Conservation (phyloP, 35 echinoderm and acorn worm species). For the Diadema setosum region DNA sequence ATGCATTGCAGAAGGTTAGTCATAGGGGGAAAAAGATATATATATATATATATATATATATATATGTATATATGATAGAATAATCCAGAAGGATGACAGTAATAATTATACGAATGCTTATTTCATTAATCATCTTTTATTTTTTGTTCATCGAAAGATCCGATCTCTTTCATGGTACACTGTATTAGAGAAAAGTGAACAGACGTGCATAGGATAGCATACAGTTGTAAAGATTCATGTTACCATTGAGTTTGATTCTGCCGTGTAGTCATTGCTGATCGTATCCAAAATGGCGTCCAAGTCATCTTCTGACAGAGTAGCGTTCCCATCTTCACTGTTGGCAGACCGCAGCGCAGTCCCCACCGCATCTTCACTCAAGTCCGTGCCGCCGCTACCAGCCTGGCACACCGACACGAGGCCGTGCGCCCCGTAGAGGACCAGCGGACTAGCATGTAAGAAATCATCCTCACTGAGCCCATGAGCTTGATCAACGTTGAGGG, state of each 20-base stretch:
- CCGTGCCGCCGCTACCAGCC: neutral
- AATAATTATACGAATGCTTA: neutral
- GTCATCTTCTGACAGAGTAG: constrained; percentile 34
- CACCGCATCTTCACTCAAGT: neutral
- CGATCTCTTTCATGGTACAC: neutral
- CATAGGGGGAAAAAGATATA: too few species aligned
- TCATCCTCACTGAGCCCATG: constrained; percentile 33
- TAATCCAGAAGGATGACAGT: neutral
- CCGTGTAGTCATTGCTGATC: neutral
- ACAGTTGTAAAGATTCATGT: neutral
- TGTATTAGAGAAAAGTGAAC: neutral
- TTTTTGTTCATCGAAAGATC: too few species aligned
- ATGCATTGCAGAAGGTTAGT: too few species aligned
- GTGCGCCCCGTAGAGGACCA: constrained; percentile 32
- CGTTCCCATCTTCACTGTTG: neutral
- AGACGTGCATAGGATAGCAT: neutral
- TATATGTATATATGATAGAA: neutral
- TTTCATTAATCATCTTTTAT: neutral
- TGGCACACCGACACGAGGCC: constrained; percentile 14
- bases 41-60: too few species aligned
- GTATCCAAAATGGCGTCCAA: constrained; percentile 40
- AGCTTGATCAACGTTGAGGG: neutral
- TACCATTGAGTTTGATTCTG: constrained; percentile 33
- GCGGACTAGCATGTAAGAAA: constrained; percentile 13
- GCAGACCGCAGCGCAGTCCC: neutral